phyloP scores from a whole-genome alignment of 1,140 invertebrate genomes.

The Steinernema khuongi region DNA sequence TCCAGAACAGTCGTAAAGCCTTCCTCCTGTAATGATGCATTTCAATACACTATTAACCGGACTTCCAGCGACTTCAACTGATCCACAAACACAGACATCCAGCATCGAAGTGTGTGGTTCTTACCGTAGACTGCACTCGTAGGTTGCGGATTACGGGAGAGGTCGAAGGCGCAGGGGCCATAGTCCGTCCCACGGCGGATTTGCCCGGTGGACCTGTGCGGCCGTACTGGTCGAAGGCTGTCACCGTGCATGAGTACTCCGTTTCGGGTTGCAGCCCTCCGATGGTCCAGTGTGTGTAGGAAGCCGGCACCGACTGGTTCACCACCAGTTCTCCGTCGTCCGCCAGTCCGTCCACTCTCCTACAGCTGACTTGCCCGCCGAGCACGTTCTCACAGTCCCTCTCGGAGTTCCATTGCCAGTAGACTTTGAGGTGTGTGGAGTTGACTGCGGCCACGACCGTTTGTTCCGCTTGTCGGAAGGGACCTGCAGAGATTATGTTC shows the following conservation, averaged over 20 bases:
- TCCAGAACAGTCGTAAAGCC: slow-evolving; percentile 29
- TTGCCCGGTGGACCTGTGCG: slow-evolving; percentile 20
- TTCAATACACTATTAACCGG: neutral
- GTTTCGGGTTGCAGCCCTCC: slow-evolving; percentile 24
- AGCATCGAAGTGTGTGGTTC: neutral
- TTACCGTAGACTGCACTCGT: slow-evolving; percentile 23
- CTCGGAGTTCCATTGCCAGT: slow-evolving; percentile 21
- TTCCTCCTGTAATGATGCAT: slow-evolving; percentile 19
- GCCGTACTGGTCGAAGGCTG: slow-evolving; percentile 24
- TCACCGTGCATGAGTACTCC: slow-evolving; percentile 26
- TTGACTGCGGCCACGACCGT: slow-evolving; percentile 20
- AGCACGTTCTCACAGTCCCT: slow-evolving; percentile 23
- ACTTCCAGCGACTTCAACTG: slow-evolving; percentile 6
- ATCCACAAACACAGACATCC: neutral
- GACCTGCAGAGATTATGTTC: neutral
- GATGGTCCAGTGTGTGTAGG: slow-evolving; percentile 20
- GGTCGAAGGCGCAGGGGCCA: slow-evolving; percentile 8
- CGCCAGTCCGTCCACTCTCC: neutral
- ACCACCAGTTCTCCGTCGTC: neutral
- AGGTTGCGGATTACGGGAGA: slow-evolving; percentile 14
- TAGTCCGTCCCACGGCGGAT: slow-evolving; percentile 12
- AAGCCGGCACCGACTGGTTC: slow-evolving; percentile 11
- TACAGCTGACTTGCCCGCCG: slow-evolving; percentile 23
- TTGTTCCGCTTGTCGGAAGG: slow-evolving; percentile 3
- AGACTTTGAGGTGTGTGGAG: slow-evolving; percentile 24